These are phyloP conservation scores for Metopolophium dirhodum DNA, from an alignment of 1,140 invertebrate genomes.

Conservation along the genomic window DNA sequence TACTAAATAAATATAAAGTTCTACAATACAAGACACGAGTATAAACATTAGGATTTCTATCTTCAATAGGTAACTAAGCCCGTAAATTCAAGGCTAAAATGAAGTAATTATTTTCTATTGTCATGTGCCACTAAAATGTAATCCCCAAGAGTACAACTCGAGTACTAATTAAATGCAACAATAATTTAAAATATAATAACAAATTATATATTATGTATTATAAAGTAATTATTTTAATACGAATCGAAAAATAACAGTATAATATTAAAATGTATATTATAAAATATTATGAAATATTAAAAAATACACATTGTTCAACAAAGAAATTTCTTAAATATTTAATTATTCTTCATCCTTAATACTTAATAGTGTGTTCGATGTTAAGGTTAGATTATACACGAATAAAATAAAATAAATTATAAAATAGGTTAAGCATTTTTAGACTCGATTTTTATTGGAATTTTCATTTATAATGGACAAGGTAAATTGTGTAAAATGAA, in stretches of 20 bases:
- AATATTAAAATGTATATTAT: not conserved
- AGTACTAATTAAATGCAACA: not conserved
- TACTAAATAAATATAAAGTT: not conserved
- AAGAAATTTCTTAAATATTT: not conserved
- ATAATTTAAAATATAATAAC: slow-evolving; percentile 5
- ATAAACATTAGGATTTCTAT: not conserved
- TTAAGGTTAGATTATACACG: no score
- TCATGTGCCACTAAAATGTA: not conserved
- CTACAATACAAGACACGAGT: not conserved
- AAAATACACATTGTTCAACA: not conserved
- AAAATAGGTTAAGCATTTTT: not conserved
- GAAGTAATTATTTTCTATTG: slow-evolving; percentile 15
- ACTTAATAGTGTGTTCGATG: no score
- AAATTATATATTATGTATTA: not conserved
- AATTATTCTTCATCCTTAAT: no score
- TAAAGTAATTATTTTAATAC: not conserved
- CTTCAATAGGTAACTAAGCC: not conserved
- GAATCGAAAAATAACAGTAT: not conserved
- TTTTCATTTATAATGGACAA: not conserved
- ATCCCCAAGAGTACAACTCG: not conserved
- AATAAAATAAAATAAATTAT: not conserved
- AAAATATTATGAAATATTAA: no score
- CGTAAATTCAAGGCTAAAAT: not conserved
- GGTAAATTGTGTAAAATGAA: not conserved
- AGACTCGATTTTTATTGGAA: not conserved